Base-by-base conservation (phyloP, 2,888 invertebrate genomes). In the Cerastoderma edule region DNA sequence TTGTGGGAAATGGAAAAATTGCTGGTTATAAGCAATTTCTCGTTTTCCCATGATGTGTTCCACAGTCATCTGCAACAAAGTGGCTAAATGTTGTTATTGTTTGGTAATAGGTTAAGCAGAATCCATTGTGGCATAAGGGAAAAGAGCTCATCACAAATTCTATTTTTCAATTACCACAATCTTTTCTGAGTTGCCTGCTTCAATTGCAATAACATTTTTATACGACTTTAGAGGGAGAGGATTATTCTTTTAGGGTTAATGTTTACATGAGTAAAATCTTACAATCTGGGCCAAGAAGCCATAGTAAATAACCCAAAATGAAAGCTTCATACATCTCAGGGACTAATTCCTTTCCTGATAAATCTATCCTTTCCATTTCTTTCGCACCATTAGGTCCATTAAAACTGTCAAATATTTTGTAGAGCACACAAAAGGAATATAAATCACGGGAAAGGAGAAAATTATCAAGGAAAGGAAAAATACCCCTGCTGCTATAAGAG, bases 401-500 rank as follows among this genome's bases (percentile, higher is more conserved):
- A 60, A 39, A 60, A 35, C 60, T 60, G 60, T 60, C 60, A 60
- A 60, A 39, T 24, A 24, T 39, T 33, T 60, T 8, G 10, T 13
- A 16, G 27, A 60, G 39, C 60, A 60, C 60, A 60, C 60, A 39
- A 60, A 60, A 60, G 60, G 60, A 60, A 32, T n/a, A 60, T 60
- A 60, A 60, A 60, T 60, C 60, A 60, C 60, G 39, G 39, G 35
- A 35, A 60, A 60, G 60, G 60, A 39, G 60, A 39, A 60, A 60
- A 60, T 60, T 33, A 39, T 33, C 6, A 22, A 39, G 39, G 60
- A n/a, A 22, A 22, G 19, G 16, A 60, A 60, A 39, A 39, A 57
- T 33, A 32, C 27, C 24, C 39, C 39, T 39, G 16, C 8, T 39
- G 8, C 39, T 39, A 39, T 39, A 53, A n/a, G 53, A 6, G n/a